Conservation (phyloP, 2,797 vertebrate genomes). For the Chiropotes sagulatus region DNA sequence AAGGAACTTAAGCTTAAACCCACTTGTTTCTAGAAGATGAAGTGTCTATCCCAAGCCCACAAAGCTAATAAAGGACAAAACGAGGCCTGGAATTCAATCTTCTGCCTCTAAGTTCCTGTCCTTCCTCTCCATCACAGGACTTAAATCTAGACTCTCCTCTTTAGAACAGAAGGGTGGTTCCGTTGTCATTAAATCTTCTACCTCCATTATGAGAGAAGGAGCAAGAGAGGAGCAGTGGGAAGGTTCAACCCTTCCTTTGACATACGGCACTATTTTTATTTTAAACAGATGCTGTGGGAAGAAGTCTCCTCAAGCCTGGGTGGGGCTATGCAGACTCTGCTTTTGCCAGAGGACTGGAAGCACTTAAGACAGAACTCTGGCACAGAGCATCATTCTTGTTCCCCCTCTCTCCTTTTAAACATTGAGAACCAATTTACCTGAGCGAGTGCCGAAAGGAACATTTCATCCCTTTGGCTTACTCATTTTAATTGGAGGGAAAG, state of each 20-base stretch:
- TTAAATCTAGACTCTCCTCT: background rate
- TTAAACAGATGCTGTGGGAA: conserved; percentile 14
- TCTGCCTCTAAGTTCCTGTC: background rate
- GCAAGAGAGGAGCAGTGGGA: background rate
- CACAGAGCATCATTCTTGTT: background rate
- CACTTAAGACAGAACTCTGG: background rate
- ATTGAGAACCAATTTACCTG: background rate
- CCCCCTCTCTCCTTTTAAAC: background rate
- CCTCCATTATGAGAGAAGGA: background rate
- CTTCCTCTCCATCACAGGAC: background rate
- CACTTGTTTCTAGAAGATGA: background rate
- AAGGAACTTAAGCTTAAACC: too few species aligned
- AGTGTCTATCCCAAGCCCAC: background rate
- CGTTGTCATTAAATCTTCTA: background rate
- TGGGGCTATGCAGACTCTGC: background rate
- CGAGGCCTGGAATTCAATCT: background rate
- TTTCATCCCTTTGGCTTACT: conserved; percentile 70
- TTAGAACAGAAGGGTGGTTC: background rate
- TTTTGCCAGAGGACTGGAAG: background rate
- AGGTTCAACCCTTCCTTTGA: background rate
- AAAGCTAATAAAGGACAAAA: background rate
- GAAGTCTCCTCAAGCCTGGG: background rate
- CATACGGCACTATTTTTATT: background rate
- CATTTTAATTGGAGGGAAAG: conserved; percentile 76
- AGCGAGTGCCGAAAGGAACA: background rate